A percentile compares a stretch with the other conserved stretches of the same genome.
These are phyloP conservation scores for Misgurnus anguillicaudatus DNA, from an alignment of 2,113 vertebrate species.

Conservation along the genomic window DNA sequence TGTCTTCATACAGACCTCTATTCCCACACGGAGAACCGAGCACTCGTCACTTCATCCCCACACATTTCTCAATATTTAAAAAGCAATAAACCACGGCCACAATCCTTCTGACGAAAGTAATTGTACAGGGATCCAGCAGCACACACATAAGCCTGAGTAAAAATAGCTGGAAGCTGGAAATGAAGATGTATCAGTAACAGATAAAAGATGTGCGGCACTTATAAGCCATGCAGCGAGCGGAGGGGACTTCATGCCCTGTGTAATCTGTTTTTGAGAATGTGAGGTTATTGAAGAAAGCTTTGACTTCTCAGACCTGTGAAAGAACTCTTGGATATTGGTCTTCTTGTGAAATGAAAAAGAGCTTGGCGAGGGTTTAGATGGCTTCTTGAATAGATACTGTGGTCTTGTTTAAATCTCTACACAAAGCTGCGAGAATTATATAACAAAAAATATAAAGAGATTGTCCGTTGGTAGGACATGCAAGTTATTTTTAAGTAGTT, in stretches of 20 bases:
- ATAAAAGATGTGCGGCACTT: not conserved
- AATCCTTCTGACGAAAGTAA: conserved; percentile 36
- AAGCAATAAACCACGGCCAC: conserved; percentile 37
- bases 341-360: conserved; percentile 27
- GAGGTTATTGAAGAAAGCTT: conserved; percentile 17
- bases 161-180: conserved; percentile 33
- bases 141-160: not conserved
- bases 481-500: not conserved
- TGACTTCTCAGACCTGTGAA: conserved; percentile 13
- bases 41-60: not conserved
- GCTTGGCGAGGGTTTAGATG: conserved; percentile 1
- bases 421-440: not conserved
- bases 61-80: conserved; percentile 44
- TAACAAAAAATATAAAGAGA: not conserved
- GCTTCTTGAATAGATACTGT: not conserved
- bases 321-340: not conserved
- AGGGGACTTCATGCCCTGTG: not conserved
- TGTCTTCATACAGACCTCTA: conserved; percentile 22
- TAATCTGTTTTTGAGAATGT: conserved; percentile 14
- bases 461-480: not conserved
- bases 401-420: not conserved
- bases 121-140: conserved; percentile 18
- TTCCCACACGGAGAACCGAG: not conserved
- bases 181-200: conserved; percentile 18
- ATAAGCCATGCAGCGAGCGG: conserved; percentile 9